Evolutionary conservation across 2,113 vertebrate genomes (phyloP).

Genomic region (Zapus hudsonius): DNA sequence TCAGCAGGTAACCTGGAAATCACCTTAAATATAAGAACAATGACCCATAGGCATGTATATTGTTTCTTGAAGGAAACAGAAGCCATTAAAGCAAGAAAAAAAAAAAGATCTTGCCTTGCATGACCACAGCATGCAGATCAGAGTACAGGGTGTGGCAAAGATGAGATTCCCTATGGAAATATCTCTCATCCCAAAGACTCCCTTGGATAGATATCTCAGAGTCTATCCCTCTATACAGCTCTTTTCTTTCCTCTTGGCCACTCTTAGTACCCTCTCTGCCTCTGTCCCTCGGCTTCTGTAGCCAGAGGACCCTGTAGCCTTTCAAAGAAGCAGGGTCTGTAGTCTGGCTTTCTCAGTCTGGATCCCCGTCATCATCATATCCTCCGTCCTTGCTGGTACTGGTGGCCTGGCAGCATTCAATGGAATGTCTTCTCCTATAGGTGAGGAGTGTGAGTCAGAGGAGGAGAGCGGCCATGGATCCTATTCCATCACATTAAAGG

Average conservation of each 20-base stretch:
- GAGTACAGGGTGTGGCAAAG: not conserved
- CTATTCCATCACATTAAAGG: not conserved
- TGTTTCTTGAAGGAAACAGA: not conserved
- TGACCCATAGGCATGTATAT: not conserved
- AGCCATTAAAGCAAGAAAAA: not conserved
- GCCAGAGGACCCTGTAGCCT: not conserved
- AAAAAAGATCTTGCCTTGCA: not conserved
- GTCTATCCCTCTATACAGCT: not conserved
- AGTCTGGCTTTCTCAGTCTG: not conserved
- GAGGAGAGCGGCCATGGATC: accelerated
- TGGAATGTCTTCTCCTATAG: not conserved
- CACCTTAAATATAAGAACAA: not conserved
- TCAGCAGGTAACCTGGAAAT: not conserved
- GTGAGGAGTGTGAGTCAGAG: not conserved
- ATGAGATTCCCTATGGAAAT: not conserved
- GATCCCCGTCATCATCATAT: not conserved
- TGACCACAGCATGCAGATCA: not conserved
- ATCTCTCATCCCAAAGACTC: not conserved
- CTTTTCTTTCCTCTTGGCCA: not conserved
- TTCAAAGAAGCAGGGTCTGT: not conserved
- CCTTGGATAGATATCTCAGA: too few species aligned
- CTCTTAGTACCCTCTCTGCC: not conserved
- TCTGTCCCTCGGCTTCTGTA: not conserved
- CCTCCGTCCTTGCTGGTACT: not conserved
- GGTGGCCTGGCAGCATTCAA: not conserved